Evolutionary conservation across 1,140 invertebrate species (phyloP), one percentile per base, ranked within the genome.

Genomic region (Eriocheir sinensis): DNA sequence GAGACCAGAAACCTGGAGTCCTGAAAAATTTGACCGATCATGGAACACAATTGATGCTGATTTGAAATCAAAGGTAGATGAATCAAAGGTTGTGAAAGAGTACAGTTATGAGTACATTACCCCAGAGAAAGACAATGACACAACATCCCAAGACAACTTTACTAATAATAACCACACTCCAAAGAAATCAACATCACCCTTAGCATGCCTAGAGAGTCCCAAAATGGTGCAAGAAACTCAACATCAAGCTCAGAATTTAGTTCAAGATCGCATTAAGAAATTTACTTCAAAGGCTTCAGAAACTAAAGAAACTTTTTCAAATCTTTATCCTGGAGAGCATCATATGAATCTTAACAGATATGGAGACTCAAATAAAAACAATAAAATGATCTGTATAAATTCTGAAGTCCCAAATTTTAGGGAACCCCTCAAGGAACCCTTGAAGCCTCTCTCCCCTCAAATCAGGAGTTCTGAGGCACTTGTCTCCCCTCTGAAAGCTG

Each of bases 191-290:
- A 60, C 93, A 72, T 86, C 91, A 15, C 44, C 89, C 41, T 92
- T 93, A 27, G 60, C 93, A 21, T 95, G 88, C 17, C 93, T 95
- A 85, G 93, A 95, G 86, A 95, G 94, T 93, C 95, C 96, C 40
- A 95, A 91, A 85, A 96, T 96, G 38, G 95, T 96, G 4, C 93
- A 95, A 38, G 94, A 96, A 94, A 95, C 94, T 72, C 95, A 96
- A 53, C 96, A 96, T 95, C 95, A 96, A 38, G 96, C 96, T 38
- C 96, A 97, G 89, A 97, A 97, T 96, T 96, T 97, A 44, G 97
- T 97, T 0, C 97, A 97, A 89, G 97, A 96, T 91, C 96, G 97
- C 93, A 97, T 97, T 8, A 97, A 97, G 40, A 97, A 97, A 4
- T 97, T 97, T 95, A 97, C 89, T 44, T 32, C 79, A 27, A 94